Base-by-base conservation (phyloP, 2,797 vertebrate species). In the Gambusia yucatana region DNA sequence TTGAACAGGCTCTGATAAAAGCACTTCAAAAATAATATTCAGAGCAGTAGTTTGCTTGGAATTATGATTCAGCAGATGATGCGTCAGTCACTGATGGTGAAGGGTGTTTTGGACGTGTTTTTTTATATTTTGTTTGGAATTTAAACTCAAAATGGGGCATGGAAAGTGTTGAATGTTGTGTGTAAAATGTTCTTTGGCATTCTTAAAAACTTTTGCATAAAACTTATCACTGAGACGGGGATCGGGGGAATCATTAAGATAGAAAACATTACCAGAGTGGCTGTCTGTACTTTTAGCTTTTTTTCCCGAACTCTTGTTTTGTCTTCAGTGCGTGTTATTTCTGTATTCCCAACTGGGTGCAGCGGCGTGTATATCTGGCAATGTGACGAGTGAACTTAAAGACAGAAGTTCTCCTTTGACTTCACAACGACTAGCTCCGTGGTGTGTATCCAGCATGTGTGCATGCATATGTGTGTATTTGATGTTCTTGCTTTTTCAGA, bases 341-440 rank as follows among this genome's bases (percentile, higher is more conserved):
- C 80, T 77, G 77, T 82, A 55, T 85, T 81, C 75, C 86, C 78
- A 70, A 44, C 82, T 84, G 76, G 75, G 76, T 75, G 65, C 77
- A 73, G 82, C 28, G 69, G 28, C 82, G 81, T 76, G 76, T 79
- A 79, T 85, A 74, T 85, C 75, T 77, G 47, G 74, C 77, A 78
- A 70, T 75, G 82, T 87, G 86, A 89, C 57, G 76, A 44, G 52
- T 83, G 80, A 85, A 89, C 81, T 83, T 80, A 82, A 88, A 91
- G 81, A 63, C 67, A 86, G 75, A 85, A 79, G 79, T 80, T 84
- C 79, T 77, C 59, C 82, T 75, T 73, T 75, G 75, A 88, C 78
- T 89, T 87, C 75, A 77, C 82, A 77, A 73, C 78, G 76, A 84
- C 72, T 87, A 84, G 80, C 76, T 47, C 75, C 63, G 73, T 83